Percentiles rank a stretch among this genome's conserved stretches.
phyloP scores from a whole-genome alignment of 2,888 invertebrate genomes.

The Noctua janthe region DNA sequence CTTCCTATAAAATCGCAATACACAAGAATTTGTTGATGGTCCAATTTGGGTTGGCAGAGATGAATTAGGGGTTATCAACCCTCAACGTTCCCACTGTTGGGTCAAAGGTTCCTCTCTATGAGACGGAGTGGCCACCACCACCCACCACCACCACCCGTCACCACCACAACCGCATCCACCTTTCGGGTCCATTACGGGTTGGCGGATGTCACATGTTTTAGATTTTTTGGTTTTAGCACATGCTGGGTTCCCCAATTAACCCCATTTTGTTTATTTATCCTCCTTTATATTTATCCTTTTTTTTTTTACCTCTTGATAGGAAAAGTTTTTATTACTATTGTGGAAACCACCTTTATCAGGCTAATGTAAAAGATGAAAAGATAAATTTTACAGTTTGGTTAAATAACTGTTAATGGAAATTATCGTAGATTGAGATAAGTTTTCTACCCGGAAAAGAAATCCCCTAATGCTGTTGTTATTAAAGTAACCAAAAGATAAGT shows the following conservation, averaged over 20 bases:
- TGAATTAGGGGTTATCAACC: not conserved
- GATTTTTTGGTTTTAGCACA: not conserved
- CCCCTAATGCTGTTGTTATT: not conserved
- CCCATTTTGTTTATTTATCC: not conserved
- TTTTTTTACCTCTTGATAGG: not conserved
- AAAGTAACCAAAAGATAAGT: not conserved
- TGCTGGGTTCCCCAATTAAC: not conserved
- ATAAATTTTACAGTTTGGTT: not conserved
- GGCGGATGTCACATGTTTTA: not conserved
- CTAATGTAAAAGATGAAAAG: not conserved
- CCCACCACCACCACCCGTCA: too few relatives aligned
- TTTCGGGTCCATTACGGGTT: not conserved
- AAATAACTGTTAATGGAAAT: conserved; percentile 14
- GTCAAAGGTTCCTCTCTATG: not conserved
- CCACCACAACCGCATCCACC: not conserved
- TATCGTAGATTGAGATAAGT: conserved; percentile 37
- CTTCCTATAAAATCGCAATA: not conserved
- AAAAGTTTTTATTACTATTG: not conserved
- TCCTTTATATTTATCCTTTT: too few relatives aligned
- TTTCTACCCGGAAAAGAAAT: conserved; percentile 24
- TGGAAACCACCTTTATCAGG: not conserved
- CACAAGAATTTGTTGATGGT: not conserved
- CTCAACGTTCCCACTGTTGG: not conserved
- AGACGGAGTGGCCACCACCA: not conserved
- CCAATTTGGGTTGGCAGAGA: not conserved